Conservation (phyloP, 2,113 vertebrate species). For the Helogale parvula region DNA sequence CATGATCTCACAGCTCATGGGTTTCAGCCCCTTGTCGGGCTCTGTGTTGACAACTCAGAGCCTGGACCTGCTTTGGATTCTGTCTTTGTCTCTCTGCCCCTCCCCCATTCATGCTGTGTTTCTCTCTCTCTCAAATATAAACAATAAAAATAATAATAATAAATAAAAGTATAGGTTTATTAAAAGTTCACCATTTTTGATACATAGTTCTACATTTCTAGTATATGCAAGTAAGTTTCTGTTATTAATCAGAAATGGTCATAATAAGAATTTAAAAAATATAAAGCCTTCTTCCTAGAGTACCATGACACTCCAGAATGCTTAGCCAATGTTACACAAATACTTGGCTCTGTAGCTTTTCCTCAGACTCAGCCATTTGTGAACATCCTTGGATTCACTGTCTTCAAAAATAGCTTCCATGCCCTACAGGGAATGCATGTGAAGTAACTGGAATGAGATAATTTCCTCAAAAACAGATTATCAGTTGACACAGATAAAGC, state of each 20-base stretch:
- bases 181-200: not conserved
- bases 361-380: not conserved
- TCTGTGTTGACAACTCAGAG: too few species aligned
- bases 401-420: slow-evolving; percentile 24
- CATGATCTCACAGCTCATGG: too few species aligned
- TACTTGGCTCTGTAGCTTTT: slow-evolving; percentile 6
- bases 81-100: too few species aligned
- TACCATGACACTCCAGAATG: not conserved
- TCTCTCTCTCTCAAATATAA: too few species aligned
- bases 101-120: too few species aligned
- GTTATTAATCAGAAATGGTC: not conserved
- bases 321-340: not conserved
- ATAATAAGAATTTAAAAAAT: not conserved
- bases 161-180: not conserved
- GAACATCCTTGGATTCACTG: not conserved
- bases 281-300: not conserved
- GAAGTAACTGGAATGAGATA: not conserved
- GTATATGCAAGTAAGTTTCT: not conserved
- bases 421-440: not conserved
- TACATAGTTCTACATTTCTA: not conserved
- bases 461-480: not conserved
- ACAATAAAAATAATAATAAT: too few species aligned
- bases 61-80: too few species aligned
- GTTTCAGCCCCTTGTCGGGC: too few species aligned
- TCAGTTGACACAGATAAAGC: not conserved